These are phyloP conservation scores for Spermophilus dauricus DNA, from an alignment of 2,113 vertebrate genomes.

Conservation along the genomic window DNA sequence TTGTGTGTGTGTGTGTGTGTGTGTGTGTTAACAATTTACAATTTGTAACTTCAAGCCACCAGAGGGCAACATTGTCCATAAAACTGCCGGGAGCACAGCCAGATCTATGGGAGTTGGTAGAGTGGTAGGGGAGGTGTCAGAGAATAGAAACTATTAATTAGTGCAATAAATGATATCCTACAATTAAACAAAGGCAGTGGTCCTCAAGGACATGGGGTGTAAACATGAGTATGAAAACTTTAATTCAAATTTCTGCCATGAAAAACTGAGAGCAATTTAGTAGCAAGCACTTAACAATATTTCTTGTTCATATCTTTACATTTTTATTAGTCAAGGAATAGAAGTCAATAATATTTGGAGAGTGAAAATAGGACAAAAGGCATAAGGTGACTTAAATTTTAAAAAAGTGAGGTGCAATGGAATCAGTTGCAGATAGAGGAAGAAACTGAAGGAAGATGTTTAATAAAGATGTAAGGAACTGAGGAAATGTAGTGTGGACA, in stretches of 20 bases:
- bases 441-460: background rate
- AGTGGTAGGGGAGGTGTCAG: background rate
- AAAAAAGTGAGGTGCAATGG: background rate
- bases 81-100: background rate
- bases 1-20: too few relatives aligned
- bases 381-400: background rate
- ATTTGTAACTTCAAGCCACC: conserved; percentile 42
- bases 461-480: background rate
- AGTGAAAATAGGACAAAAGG: background rate
- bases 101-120: background rate
- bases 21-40: background rate
- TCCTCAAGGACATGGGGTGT: background rate
- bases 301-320: background rate
- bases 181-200: background rate
- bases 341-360: background rate
- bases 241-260: background rate
- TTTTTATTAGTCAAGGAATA: background rate
- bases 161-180: background rate
- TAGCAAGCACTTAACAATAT: background rate
- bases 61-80: conserved; percentile 76
- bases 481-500: background rate
- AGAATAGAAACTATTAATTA: background rate
- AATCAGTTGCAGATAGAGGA: background rate
- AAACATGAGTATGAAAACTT: background rate
- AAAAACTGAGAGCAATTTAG: background rate